Conservation (phyloP, 2,113 vertebrate genomes). For the Hydrolagus affinis region DNA sequence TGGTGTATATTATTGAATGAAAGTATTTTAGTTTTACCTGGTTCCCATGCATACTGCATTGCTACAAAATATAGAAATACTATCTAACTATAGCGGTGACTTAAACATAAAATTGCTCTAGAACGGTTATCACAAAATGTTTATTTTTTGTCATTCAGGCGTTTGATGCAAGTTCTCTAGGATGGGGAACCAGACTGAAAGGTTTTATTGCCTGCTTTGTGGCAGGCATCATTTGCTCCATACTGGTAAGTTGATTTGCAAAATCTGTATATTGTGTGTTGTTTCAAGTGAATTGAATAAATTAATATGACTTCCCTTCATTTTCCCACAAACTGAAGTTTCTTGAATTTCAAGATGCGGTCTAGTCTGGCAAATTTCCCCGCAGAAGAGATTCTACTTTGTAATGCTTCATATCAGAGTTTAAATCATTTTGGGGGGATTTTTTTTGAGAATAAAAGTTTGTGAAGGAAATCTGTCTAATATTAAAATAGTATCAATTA, state of each 20-base stretch:
- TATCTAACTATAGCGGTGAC: not conserved
- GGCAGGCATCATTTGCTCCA: conserved; percentile 47
- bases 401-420: not conserved
- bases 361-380: no score
- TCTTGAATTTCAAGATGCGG: no score
- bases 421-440: no score
- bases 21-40: no score
- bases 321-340: no score
- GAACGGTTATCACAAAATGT: not conserved
- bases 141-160: conserved; percentile 40
- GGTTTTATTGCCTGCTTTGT: conserved; percentile 60
- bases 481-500: not conserved
- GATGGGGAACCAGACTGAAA: conserved; percentile 56
- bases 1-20: no score
- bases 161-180: conserved; percentile 54
- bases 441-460: not conserved
- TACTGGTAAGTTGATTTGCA: conserved; percentile 49
- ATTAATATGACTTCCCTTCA: no score
- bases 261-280: no score
- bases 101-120: not conserved
- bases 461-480: not conserved
- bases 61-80: not conserved
- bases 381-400: no score
- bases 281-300: no score
- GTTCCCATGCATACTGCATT: no score